Base-by-base conservation (phyloP, 1,140 invertebrate species). In the Contarinia nasturtii region DNA sequence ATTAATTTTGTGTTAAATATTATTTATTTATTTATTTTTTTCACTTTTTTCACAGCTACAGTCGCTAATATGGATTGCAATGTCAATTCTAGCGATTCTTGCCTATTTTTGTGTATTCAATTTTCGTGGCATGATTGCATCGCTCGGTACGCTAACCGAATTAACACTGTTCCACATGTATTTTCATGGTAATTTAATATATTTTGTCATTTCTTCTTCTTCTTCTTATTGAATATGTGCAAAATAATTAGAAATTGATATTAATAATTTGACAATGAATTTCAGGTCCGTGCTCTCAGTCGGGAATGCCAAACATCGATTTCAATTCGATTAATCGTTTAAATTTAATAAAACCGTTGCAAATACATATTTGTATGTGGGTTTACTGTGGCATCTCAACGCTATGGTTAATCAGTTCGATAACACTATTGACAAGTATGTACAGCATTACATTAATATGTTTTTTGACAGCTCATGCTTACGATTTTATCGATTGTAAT, bases 341-440 rank as follows among this genome's bases (percentile, higher is more conserved):
- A 18, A 10, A 34, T 5, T 44, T 48, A 20, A 44, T 51, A 11
- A 46, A 14, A 21, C 33, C 48, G 19, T 5, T 8, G 11, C 38
- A 34, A 46, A 45, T 53, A 2, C 44, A 42, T 15, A 38, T 47
- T 14, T 48, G 49, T 36, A 47, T 50, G 47, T 53, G 50, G 47
- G 48, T 53, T 4, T 47, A 52, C 36, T 37, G 50, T 2, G 33
- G 42, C 7, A 22, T 49, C 3, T 46, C 46, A 15, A 10, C 43
- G 14, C 17, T 46, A n/a, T 53, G 50, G 52, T 14, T 50, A 1
- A 44, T 43, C 8, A 42, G 46, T 21, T 52, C 52, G 19, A 5
- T 50, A 11, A 42, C 38, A 18, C 37, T 49, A 20, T 44, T 53
- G 33, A 22, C 18, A 33, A 33, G 52, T 52, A 47, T 21, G 42